These are phyloP conservation scores for Ia io DNA, from an alignment of 2,113 vertebrate genomes.

Conservation along the genomic window DNA sequence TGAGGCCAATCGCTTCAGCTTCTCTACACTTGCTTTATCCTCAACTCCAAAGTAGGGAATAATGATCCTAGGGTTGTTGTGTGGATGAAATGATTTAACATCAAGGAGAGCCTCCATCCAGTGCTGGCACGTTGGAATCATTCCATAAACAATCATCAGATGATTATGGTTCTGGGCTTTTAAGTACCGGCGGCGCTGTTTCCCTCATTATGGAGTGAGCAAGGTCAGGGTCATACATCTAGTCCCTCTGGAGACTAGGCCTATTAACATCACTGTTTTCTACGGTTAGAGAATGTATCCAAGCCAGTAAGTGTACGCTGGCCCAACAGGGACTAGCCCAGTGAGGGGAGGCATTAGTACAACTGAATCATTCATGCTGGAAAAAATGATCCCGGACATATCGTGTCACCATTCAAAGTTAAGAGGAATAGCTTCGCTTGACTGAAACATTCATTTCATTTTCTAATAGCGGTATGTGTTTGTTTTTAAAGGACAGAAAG, in stretches of 20 bases:
- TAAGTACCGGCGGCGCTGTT: neutral
- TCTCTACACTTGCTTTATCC: neutral
- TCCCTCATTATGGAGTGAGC: neutral
- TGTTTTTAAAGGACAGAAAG: constrained; percentile 20
- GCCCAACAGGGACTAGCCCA: neutral
- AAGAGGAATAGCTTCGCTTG: neutral
- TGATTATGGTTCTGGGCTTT: neutral
- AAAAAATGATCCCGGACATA: constrained; percentile 7
- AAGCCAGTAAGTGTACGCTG: neutral
- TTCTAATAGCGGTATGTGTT: neutral
- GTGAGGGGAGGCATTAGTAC: neutral
- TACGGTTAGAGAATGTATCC: neutral
- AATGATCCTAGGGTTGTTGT: neutral
- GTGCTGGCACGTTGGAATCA: neutral
- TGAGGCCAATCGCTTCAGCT: neutral
- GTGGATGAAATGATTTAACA: neutral
- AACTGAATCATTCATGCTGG: neutral
- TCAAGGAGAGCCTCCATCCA: neutral
- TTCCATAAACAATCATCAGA: neutral
- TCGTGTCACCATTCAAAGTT: neutral
- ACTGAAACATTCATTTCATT: neutral
- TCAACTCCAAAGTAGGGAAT: neutral
- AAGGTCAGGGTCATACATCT: neutral
- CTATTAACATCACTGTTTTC: neutral
- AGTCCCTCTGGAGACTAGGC: neutral